These are phyloP conservation scores for Casuarius casuarius DNA, from an alignment of 2,113 vertebrate genomes.

Conservation along the genomic window DNA sequence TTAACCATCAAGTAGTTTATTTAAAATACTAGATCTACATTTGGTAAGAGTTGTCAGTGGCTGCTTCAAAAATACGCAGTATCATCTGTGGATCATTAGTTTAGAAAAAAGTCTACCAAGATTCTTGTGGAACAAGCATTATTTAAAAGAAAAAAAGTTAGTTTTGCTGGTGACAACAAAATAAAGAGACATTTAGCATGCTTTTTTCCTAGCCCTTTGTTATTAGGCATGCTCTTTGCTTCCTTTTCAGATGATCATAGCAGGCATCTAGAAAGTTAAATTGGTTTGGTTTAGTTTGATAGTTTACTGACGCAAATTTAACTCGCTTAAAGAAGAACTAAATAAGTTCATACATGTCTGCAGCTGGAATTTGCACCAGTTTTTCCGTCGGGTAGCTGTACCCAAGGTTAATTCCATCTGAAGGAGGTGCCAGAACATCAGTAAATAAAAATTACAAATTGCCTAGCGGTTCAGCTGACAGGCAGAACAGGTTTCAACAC, in stretches of 20 bases:
- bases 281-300: constrained; percentile 11
- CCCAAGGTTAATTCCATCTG: not conserved
- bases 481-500: constrained; percentile 27
- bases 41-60: not conserved
- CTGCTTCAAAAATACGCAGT: not conserved
- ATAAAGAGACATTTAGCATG: not conserved
- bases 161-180: too few species aligned
- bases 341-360: not conserved
- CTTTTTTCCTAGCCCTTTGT: not conserved
- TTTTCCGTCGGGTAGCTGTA: not conserved
- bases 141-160: not conserved
- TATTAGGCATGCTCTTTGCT: not conserved
- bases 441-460: constrained; percentile 57
- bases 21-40: not conserved
- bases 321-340: not conserved
- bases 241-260: not conserved
- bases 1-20: not conserved
- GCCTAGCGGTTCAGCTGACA: constrained; percentile 50
- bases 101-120: not conserved
- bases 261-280: not conserved
- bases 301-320: not conserved
- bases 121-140: not conserved
- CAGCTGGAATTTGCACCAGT: not conserved
- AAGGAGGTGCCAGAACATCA: constrained; percentile 53
- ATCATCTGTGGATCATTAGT: not conserved